A percentile compares a stretch with the other conserved stretches of the same genome.
phyloP scores from a whole-genome alignment of 2,113 vertebrate species.

The Heterotilapia buettikoferi region DNA sequence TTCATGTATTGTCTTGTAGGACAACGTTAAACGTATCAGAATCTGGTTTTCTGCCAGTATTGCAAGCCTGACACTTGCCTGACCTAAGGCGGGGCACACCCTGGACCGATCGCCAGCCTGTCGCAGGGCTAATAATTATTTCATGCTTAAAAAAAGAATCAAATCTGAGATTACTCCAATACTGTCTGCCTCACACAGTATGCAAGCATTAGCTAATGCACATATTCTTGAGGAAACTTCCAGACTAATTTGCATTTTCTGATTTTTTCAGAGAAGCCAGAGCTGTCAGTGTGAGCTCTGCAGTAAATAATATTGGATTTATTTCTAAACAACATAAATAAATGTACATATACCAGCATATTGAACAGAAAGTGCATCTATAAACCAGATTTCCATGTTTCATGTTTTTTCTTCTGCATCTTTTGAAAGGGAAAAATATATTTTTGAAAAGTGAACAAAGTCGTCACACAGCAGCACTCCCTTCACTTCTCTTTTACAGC shows the following conservation, averaged over 20 bases:
- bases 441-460: neutral
- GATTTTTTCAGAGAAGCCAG: fast-evolving
- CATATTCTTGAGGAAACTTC: neutral
- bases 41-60: neutral
- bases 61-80: fast-evolving
- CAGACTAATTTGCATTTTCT: neutral
- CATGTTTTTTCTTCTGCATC: neutral
- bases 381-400: neutral
- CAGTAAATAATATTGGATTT: neutral
- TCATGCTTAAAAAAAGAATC: neutral
- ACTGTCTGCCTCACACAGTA: neutral
- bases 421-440: neutral
- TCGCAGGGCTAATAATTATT: neutral
- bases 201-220: neutral
- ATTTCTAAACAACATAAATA: neutral
- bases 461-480: neutral
- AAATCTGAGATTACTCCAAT: neutral
- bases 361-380: fast-evolving
- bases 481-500: neutral
- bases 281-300: neutral
- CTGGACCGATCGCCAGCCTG: fast-evolving
- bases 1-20: neutral
- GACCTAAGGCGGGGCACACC: neutral
- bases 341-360: fast-evolving
- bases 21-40: neutral